These are phyloP conservation scores for Crocodylus rhombifer DNA, from an alignment of 2,797 vertebrate species.

Conservation along the genomic window DNA sequence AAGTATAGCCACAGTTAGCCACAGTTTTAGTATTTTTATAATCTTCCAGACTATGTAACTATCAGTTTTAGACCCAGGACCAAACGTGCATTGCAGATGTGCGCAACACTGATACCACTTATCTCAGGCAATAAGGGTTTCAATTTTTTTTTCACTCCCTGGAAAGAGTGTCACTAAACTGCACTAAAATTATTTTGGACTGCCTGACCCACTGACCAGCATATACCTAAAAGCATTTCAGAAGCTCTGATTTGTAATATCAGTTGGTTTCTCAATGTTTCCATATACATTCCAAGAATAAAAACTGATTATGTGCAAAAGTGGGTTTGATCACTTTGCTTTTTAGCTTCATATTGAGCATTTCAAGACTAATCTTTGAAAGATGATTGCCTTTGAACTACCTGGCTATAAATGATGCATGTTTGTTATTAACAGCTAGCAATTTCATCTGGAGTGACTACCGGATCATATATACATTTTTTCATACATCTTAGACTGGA, in stretches of 20 bases:
- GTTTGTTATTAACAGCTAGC: slow-evolving; percentile 15
- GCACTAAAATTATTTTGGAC: background rate
- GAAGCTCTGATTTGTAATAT: slow-evolving; percentile 21
- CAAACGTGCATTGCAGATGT: background rate
- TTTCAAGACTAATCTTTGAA: slow-evolving; percentile 1
- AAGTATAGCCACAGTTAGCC: background rate
- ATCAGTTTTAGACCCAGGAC: background rate
- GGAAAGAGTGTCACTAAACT: slow-evolving; percentile 23
- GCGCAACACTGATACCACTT: background rate
- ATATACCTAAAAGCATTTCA: background rate
- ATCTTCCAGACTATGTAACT: background rate
- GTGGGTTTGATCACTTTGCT: slow-evolving; percentile 34
- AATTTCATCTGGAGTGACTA: slow-evolving; percentile 15
- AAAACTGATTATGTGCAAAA: background rate
- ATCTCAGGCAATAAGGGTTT: background rate
- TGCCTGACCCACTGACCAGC: background rate
- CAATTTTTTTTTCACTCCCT: slow-evolving; percentile 12
- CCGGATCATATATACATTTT: background rate
- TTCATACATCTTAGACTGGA: background rate
- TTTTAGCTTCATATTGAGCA: background rate
- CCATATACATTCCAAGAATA: slow-evolving; percentile 5
- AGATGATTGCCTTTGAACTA: slow-evolving; percentile 25
- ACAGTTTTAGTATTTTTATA: background rate
- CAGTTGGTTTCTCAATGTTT: slow-evolving; percentile 45
- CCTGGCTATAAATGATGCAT: background rate